Evolutionary conservation across 2,888 invertebrate species (phyloP), one percentile per base, ranked within the genome.

Genomic region (Leptopilina syphax): DNA sequence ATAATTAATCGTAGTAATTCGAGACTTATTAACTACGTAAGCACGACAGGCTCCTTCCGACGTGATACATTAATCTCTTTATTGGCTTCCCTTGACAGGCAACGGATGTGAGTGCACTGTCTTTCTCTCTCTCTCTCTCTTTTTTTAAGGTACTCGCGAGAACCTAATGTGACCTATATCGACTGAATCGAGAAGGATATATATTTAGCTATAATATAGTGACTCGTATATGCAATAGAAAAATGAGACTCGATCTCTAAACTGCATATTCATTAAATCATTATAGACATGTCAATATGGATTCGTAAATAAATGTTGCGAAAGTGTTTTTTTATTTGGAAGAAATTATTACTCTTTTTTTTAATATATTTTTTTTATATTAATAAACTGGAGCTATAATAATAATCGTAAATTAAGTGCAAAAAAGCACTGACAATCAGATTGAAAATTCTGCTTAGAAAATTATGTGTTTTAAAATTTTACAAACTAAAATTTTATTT

Each of bases 1-100:
- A 54, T 76, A 77, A 77, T 79, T 79, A 79, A 77, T 84, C 83
- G 81, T 76, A 79, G 82, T 83, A 84, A 84, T 83, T 78, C 83
- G 80, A 81, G 82, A 83, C 83, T 82, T 83, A 83, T 82, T 83
- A 82, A 82, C 79, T 77, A 70, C n/a, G 77, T 77, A 63, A 77
- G 54, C 65, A 65, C 77, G 65, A 65, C 65, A 65, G 77, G 65
- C 68, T 47, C 77, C 77, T 81, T 81, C 77, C 77, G 54, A 77
- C 78, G 65, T 80, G 57, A 65, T 54, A 54, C 50, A 67, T 77
- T 67, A 66, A 77, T 77, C 67, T 67, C 77, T 70, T 80, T 57
- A 65, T 65, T 65, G 65, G 77, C 57, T 76, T 66, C 57, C 12
- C 50, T 57, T 73, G 73, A 73, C 73, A 73, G 73, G 34, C 73